Evolutionary conservation across 2,113 vertebrate species (phyloP), one percentile per base, ranked within the genome.

Genomic region (Ceyx cyanopectus): DNA sequence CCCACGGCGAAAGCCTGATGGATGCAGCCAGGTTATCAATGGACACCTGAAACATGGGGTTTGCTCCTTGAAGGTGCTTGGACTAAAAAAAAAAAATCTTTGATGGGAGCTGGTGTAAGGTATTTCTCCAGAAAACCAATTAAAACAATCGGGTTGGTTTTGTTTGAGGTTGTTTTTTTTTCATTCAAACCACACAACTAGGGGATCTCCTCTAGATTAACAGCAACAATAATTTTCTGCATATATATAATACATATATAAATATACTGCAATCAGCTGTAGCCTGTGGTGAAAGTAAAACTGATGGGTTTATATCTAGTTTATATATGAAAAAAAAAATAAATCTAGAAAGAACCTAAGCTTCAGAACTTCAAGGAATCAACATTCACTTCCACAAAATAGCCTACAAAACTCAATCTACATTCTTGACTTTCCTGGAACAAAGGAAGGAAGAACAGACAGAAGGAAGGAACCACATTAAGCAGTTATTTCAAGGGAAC

Each of bases 211-310:
- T 62, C 60, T 48, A 15, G 51, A 79, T 51, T 91, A 50, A 77
- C 13, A 89, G 50, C 29, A 87, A 41, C 14, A 12, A 1, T 14
- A 24, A 66, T 84, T 61, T 54, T 46, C 21, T 37, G 37, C 37
- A 37, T 37, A 37, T 37, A 37, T 37, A 37, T 37, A 37, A 37
- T 34, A 34, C 34, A 34, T 34, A 34, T 34, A 34, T 24, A 79
- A 24, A 43, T 32, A 34, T 62, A 67, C 20, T 3, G 1, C 75
- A 62, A 14, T 17, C 0, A 0, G 9, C 15, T 12, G 58, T 15
- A 63, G 32, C 10, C 45, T 32, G 51, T 30, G 9, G n/a, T 65
- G 17, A 78, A 90, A 87, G 56, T 26, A 84, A 83, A 57, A 19
- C 23, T 41, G 23, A 1, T 41, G 6, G 12, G 43, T 54, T 82